Base-by-base conservation (phyloP, 2,888 invertebrate genomes). In the Callosobruchus maculatus region DNA sequence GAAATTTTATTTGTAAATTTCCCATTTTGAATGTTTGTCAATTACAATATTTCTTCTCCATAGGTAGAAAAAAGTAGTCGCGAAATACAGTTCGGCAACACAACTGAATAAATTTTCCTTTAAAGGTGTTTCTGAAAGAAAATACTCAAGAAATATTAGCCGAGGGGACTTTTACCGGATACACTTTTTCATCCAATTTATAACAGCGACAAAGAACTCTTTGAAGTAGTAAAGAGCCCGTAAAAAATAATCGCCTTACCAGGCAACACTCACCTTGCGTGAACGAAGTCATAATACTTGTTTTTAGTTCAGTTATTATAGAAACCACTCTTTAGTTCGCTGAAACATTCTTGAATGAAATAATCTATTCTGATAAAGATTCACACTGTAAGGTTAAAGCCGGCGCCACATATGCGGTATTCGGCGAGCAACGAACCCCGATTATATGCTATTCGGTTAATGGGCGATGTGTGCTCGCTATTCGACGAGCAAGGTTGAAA, bases 51-150 rank as follows among this genome's bases (percentile, higher is more conserved):
- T n/a, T n/a, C n/a, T n/a, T n/a, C n/a, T n/a, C n/a, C n/a, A n/a
- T n/a, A n/a, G n/a, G n/a, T n/a, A n/a, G n/a, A n/a, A n/a, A 83
- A 83, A 82, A 81, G 4, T 30, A 30, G 66, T 67, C 20, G 49
- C n/a, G 21, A 21, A 75, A 26, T 31, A 71, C 70, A 71, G 76
- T 72, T 49, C 70, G 67, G 67, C 72, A 73, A 76, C 77, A 76
- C 76, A 74, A 77, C 74, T 67, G 13, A 49, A 3, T 49, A 49
- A 49, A 49, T 49, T 49, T 26, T 18, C 49, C 49, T 49, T 49
- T 49, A 49, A 49, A 49, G 49, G 13, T 7, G 30, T 30, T 30
- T 30, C 30, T 30, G 49, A 49, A 49, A 49, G 13, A 18, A 49
- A 49, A 49, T 49, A 49, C 49, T 49, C 13, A 49, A 49, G 49